Evolutionary conservation across 2,888 invertebrate species (phyloP).

Genomic region (Atrina japonica): DNA sequence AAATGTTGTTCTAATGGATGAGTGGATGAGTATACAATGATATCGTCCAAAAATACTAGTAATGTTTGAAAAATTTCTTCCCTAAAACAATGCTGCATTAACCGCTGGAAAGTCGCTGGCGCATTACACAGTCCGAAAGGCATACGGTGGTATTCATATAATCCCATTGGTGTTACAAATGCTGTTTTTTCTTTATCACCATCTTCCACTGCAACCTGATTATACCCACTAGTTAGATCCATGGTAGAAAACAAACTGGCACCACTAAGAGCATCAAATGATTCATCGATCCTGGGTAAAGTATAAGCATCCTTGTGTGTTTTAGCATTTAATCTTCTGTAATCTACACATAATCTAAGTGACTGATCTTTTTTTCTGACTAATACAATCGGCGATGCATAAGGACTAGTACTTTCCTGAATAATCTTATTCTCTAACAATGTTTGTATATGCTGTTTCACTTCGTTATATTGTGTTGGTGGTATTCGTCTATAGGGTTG

Average conservation of each 20-base stretch:
- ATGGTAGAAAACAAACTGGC: conserved; percentile 13
- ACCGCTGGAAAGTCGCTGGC: conserved; percentile 35
- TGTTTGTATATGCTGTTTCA: conserved; percentile 25
- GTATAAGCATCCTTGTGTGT: conserved; percentile 45
- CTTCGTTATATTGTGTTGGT: conserved; percentile 23
- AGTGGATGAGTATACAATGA: conserved; percentile 10
- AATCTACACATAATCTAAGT: conserved; percentile 39
- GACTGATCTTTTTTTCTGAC: conserved; percentile 27
- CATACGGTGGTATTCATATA: conserved; percentile 40
- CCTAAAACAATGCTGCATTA: conserved; percentile 33
- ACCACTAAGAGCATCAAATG: conserved; percentile 27
- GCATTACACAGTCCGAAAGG: conserved; percentile 35
- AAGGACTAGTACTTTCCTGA: conserved; percentile 25
- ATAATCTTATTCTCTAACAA: conserved; percentile 26
- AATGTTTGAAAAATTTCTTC: conserved; percentile 22
- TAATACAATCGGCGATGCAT: conserved; percentile 40
- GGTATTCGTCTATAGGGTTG: conserved; percentile 32
- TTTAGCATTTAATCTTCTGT: conserved; percentile 44
- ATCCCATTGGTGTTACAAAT: conserved; percentile 35
- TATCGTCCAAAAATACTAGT: conserved; percentile 21
- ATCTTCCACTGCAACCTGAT: conserved; percentile 29
- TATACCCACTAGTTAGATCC: conserved; percentile 28
- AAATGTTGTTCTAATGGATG: too few relatives aligned
- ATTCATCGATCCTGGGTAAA: conserved; percentile 32
- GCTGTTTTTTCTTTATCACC: conserved; percentile 29